Evolutionary conservation across 2,797 vertebrate species (phyloP), one percentile per base, ranked within the genome.

Genomic region (Spinus pinus): DNA sequence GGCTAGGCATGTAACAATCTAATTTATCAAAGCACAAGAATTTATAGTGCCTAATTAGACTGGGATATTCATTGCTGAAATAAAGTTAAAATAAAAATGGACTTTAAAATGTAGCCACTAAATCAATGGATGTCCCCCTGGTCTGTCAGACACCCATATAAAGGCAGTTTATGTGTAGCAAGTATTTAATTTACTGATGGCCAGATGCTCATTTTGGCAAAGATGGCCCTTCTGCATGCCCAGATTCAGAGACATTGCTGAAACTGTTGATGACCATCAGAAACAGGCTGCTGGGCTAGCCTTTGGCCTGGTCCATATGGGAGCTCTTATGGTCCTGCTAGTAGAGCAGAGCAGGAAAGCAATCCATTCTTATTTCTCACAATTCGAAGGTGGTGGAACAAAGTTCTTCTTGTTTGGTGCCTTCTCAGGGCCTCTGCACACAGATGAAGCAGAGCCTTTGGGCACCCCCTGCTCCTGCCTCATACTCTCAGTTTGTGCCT

Each of bases 401-500:
- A 53, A 39, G 0, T 30, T 74, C 22, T 42, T 57, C 33, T 12
- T 2, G 6, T 79, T 47, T 37, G 18, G 8, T 61, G 35, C 23
- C 53, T 92, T 56, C 42, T 42, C 64, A 49, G 54, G 27, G 51
- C 23, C 39, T 83, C 50, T 74, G 31, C 12, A 23, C 2, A 2
- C 0, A 13, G 22, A 44, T 64, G 12, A 39, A 60, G 31, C 46
- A 64, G 5, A 81, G 25, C 6, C 23, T 73, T 58, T 5, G 2
- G 30, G 41, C 14, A 53, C 6, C 0, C 35, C 24, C 50, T 78
- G 16, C 10, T 81, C 12, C 65, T 54, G 21, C 50, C 31, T 82
- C 5, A 0, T 12, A 9, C 4, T 54, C 41, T 6, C 14, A 73
- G 8, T 6, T 25, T 50, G 15, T 65, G 21, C 35, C 17, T 1